Percentiles rank a stretch among this genome's conserved stretches.
Evolutionary conservation across 2,888 invertebrate species (phyloP).

Genomic region (Latrodectus elegans): DNA sequence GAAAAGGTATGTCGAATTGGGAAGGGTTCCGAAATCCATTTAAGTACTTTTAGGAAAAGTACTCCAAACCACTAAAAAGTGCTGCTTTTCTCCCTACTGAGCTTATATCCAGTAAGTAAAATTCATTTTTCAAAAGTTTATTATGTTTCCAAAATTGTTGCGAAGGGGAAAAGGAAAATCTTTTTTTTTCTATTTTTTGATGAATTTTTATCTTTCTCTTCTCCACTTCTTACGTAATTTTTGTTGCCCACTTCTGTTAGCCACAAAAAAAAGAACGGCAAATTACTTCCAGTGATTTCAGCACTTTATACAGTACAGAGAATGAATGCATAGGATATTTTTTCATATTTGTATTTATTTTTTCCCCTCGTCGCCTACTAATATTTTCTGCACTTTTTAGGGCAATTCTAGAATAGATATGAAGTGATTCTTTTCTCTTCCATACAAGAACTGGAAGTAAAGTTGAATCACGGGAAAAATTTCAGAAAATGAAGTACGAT

Average conservation of each 20-base stretch:
- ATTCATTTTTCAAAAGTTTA: slow-evolving; percentile 37
- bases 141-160: background rate
- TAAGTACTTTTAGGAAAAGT: slow-evolving; percentile 14
- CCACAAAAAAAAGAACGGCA: slow-evolving; percentile 4
- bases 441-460: background rate
- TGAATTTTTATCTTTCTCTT: slow-evolving; percentile 26
- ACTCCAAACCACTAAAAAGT: background rate
- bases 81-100: background rate
- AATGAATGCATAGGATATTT: background rate
- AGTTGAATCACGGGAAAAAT: background rate
- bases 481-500: slow-evolving; percentile 1
- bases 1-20: background rate
- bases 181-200: slow-evolving; percentile 20
- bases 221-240: slow-evolving; percentile 33
- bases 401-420: slow-evolving; percentile 32
- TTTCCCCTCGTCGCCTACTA: slow-evolving; percentile 29
- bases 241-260: background rate
- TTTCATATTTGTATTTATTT: slow-evolving; percentile 5
- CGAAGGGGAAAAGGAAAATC: slow-evolving; percentile 9
- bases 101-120: slow-evolving; percentile 10
- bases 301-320: slow-evolving; percentile 7
- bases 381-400: slow-evolving; percentile 25
- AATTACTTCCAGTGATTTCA: slow-evolving; percentile 43
- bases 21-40: slow-evolving; percentile 19
- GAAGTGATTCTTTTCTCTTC: slow-evolving; percentile 18